Evolutionary conservation across 2,888 invertebrate species (phyloP).

Genomic region (Idaea aversata): DNA sequence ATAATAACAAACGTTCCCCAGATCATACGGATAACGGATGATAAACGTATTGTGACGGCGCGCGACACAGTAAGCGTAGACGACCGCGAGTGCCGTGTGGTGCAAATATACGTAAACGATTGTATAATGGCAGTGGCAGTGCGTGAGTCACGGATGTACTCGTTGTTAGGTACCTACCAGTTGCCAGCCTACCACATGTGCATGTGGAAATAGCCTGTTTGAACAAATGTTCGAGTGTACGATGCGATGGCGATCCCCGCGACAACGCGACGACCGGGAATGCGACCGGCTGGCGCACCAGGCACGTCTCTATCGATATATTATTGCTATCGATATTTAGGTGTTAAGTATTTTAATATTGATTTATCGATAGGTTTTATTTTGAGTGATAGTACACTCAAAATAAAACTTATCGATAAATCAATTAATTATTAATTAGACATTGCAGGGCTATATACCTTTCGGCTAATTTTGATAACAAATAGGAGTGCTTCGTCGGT

Average conservation of each 20-base stretch:
- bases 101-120: slow-evolving; percentile 59
- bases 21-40: not conserved
- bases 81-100: slow-evolving; percentile 21
- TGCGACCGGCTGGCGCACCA: slow-evolving; percentile 76
- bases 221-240: slow-evolving; percentile 67
- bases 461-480: no score
- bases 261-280: slow-evolving; percentile 69
- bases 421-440: no score
- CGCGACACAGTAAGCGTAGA: not conserved
- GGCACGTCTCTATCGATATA: slow-evolving; percentile 47
- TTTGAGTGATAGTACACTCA: no score
- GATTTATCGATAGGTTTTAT: slow-evolving; percentile 11
- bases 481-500: no score
- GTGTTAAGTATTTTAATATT: slow-evolving; percentile 13
- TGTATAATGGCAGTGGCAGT: slow-evolving; percentile 57
- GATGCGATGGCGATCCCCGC: slow-evolving; percentile 58
- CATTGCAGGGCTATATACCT: no score
- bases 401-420: no score
- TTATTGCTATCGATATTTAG: slow-evolving; percentile 14
- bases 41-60: not conserved
- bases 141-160: slow-evolving; percentile 68
- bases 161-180: slow-evolving; percentile 14
- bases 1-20: not conserved
- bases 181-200: slow-evolving; percentile 51
- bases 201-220: slow-evolving; percentile 71